phyloP scores from a whole-genome alignment of 2,888 invertebrate genomes.

The Drosophila pseudotalamancana region DNA sequence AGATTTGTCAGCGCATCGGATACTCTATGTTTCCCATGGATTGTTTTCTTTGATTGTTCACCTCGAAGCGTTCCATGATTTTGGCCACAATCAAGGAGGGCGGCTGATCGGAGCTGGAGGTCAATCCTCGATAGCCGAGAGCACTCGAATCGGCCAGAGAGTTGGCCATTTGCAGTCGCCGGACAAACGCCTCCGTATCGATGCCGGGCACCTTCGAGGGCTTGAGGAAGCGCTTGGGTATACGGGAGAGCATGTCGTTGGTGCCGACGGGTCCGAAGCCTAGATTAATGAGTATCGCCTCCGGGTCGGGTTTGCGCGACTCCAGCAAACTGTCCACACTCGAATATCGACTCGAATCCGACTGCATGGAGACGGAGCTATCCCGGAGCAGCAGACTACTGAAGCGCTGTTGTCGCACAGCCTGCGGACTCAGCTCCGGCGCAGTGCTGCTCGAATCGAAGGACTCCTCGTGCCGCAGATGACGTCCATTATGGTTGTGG shows the following conservation, averaged over 20 bases:
- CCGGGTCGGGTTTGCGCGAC: constrained; percentile 93
- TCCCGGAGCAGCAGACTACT: constrained; percentile 77
- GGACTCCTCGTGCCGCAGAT: constrained; percentile 60
- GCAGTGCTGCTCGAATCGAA: constrained; percentile 65
- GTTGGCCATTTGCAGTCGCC: constrained; percentile 89
- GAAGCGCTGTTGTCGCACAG: constrained; percentile 65
- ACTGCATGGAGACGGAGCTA: constrained; percentile 83
- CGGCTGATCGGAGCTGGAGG: constrained; percentile 91
- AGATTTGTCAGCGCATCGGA: constrained; percentile 46
- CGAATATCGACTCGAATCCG: constrained; percentile 88
- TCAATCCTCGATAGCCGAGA: constrained; percentile 91
- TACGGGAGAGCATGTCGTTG: constrained; percentile 89
- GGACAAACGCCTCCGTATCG: constrained; percentile 90
- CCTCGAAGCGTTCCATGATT: constrained; percentile 89
- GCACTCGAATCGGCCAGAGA: constrained; percentile 90
- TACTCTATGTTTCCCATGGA: constrained; percentile 82
- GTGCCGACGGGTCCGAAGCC: constrained; percentile 91
- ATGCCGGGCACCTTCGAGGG: constrained; percentile 92
- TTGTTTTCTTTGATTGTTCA: constrained; percentile 85
- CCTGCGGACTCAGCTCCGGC: constrained; percentile 65
- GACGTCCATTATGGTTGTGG: constrained; percentile 17
- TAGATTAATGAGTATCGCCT: constrained; percentile 92
- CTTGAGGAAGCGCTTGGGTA: constrained; percentile 92
- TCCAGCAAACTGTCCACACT: constrained; percentile 93
- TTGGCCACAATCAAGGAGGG: constrained; percentile 93